phyloP scores from a whole-genome alignment of 2,113 vertebrate species.

The Gulo gulo region DNA sequence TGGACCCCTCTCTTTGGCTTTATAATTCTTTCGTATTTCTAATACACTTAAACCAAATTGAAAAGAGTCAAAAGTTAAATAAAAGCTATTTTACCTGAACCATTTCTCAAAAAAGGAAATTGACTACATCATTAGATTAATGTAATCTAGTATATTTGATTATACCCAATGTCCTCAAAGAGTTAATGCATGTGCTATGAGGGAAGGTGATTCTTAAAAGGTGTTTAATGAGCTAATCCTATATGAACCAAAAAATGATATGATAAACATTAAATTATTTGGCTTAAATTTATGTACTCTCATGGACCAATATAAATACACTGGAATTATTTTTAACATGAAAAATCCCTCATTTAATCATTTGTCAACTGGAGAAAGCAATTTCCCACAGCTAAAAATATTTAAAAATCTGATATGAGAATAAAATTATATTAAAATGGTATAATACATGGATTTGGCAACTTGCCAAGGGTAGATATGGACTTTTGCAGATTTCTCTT shows the following conservation, averaged over 20 bases:
- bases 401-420: slow-evolving; percentile 53
- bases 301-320: not conserved
- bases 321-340: slow-evolving; percentile 54
- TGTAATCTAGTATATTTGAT: not conserved
- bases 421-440: slow-evolving; percentile 73
- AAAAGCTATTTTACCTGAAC: not conserved
- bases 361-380: slow-evolving; percentile 64
- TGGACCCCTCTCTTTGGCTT: not conserved
- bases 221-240: slow-evolving; percentile 65
- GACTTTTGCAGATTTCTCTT: slow-evolving; percentile 56
- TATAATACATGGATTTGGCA: slow-evolving; percentile 42
- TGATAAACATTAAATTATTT: slow-evolving; percentile 55
- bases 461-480: slow-evolving; percentile 47
- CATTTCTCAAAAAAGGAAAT: slow-evolving; percentile 19
- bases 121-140: not conserved
- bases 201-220: slow-evolving; percentile 50
- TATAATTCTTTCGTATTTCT: not conserved
- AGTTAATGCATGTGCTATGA: not conserved
- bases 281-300: slow-evolving; percentile 28
- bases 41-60: not conserved
- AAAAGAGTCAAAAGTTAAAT: slow-evolving; percentile 33
- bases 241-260: slow-evolving; percentile 60
- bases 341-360: not conserved
- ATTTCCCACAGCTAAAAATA: slow-evolving; percentile 64
- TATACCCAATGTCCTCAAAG: not conserved